These are phyloP conservation scores for Bombus pascuorum DNA, from an alignment of 1,140 invertebrate species.

Conservation along the genomic window DNA sequence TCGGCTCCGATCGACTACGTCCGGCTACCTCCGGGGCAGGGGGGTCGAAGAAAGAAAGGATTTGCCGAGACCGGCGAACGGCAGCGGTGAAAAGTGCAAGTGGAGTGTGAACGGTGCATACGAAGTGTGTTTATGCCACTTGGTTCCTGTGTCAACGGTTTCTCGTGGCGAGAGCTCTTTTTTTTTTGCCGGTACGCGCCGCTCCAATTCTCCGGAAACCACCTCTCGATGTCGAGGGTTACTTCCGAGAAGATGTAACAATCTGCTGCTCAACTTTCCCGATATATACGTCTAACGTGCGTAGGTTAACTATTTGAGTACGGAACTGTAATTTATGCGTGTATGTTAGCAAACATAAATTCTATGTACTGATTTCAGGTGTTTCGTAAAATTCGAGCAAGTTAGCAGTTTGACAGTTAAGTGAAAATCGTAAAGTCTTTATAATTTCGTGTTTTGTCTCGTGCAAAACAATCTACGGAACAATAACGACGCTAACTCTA, in stretches of 20 bases:
- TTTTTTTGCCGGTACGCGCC: neutral
- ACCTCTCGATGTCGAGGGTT: neutral
- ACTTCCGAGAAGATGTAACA: slow-evolving; percentile 25
- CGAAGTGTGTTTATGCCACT: slow-evolving; percentile 31
- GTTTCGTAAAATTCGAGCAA: neutral
- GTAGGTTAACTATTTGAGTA: neutral
- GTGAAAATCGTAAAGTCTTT: neutral
- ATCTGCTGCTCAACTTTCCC: neutral
- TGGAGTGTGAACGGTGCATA: slow-evolving; percentile 51
- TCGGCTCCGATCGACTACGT: slow-evolving; percentile 58
- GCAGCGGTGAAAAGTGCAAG: slow-evolving; percentile 65
- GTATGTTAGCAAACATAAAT: neutral
- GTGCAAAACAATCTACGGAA: neutral
- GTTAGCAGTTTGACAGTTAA: neutral
- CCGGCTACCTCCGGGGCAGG: slow-evolving; percentile 35
- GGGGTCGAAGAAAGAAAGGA: slow-evolving; percentile 47
- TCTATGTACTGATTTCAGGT: neutral
- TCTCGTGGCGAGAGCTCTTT: neutral
- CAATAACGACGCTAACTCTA: neutral
- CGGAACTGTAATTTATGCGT: neutral
- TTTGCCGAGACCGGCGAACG: slow-evolving; percentile 22
- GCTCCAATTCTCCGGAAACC: neutral
- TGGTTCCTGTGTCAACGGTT: slow-evolving; percentile 40
- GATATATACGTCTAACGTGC: slow-evolving; percentile 20
- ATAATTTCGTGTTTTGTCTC: neutral